Base-by-base conservation (phyloP, 1,140 invertebrate species). In the Lepidurus apus region DNA sequence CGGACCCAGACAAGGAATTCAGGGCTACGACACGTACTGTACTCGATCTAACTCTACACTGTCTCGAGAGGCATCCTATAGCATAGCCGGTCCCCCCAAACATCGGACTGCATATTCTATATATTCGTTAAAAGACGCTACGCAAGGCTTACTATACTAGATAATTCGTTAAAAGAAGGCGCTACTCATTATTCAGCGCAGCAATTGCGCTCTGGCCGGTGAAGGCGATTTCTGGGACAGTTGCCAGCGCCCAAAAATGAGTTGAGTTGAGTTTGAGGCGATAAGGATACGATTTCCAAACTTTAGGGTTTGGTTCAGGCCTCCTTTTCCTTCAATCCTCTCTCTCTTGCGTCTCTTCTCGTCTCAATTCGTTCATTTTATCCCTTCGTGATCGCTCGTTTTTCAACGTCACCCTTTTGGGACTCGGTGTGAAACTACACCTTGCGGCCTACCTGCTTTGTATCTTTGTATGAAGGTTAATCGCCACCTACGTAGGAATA, bases 21-120 rank as follows among this genome's bases (percentile, higher is more conserved):
- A 65, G 53, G 21, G n/a, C 53, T 65, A 65, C 21, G 53, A 65
- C 53, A 65, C 53, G 53, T 65, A 65, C 53, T 65, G 53, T 65
- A 65, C 53, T n/a, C 53, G 8, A 65, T 65, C 53, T 17, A 65
- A 65, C 53, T 13, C 9, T 65, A 21, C 13, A 65, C 17, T 17
- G 17, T 65, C 53, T 65, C 1, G 13, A 65, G 53, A 65, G 53
- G 53, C n/a, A 9, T 21, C 53, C 53, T 13, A n/a, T n/a, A 21
- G 53, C 53, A 65, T n/a, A 65, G 2, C 2, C 34, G 21, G 47
- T 65, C 7, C 21, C 17, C 53, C 17, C 17, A 65, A n/a, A 65
- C 13, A 65, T 7, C 7, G n/a, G 34, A 34, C 34, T 34, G 3
- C 2, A 34, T 34, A 34, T 34, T 34, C 34, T 34, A 2, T 34